Conservation (phyloP, 2,888 invertebrate genomes). For the Amiota communis region DNA sequence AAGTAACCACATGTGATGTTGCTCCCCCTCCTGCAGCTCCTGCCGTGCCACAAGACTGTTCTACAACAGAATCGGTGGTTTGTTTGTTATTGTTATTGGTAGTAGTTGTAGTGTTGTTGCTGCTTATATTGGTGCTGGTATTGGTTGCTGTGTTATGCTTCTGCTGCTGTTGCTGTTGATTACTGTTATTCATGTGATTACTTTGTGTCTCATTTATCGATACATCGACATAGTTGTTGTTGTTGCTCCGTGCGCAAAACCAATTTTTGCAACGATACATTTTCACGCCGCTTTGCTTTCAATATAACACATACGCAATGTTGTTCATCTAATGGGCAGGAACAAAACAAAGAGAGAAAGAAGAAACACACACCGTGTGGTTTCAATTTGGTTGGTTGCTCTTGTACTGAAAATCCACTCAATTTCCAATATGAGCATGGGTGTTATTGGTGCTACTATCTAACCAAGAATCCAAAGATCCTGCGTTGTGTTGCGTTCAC, state of each 20-base stretch:
- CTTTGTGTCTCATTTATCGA: slow-evolving; percentile 53
- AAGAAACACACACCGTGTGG: slow-evolving; percentile 4
- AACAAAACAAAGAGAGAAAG: background rate
- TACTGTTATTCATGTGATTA: slow-evolving; percentile 47
- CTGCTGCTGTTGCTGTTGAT: slow-evolving; percentile 53
- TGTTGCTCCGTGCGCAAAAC: slow-evolving; percentile 73
- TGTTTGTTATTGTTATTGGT: slow-evolving; percentile 52
- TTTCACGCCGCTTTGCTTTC: slow-evolving; percentile 33
- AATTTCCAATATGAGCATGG: background rate
- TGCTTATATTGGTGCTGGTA: too few relatives aligned
- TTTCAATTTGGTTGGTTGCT: background rate
- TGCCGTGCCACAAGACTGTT: slow-evolving; percentile 30
- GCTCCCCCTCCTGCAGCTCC: slow-evolving; percentile 19
- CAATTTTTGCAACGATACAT: slow-evolving; percentile 73
- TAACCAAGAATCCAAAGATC: background rate
- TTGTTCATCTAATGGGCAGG: background rate
- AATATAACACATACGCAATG: slow-evolving; percentile 16
- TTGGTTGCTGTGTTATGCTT: slow-evolving; percentile 36
- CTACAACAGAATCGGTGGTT: slow-evolving; percentile 41
- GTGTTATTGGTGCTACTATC: background rate
- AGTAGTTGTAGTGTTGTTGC: slow-evolving; percentile 47
- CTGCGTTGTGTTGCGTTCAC: background rate
- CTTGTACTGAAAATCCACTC: slow-evolving; percentile 1
- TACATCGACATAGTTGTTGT: slow-evolving; percentile 68
- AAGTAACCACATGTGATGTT: slow-evolving; percentile 64